Base-by-base conservation (phyloP, 2,113 vertebrate species). In the Rallus limicola region DNA sequence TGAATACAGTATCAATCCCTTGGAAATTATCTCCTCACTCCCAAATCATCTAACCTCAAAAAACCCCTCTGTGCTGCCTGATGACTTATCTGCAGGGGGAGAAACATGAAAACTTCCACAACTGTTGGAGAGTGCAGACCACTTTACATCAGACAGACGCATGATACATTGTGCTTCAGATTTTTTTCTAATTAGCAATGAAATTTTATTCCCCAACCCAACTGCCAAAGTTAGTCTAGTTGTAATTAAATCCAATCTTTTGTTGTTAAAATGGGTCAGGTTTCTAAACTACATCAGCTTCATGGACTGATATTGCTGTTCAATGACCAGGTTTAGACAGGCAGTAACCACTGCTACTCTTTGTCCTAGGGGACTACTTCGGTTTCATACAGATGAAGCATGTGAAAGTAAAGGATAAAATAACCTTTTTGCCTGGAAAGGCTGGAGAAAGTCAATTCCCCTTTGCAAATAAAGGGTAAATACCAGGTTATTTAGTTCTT, bases 351-450 rank as follows among this genome's bases (percentile, higher is more conserved):
- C 24, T 77, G 12, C 21, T 94, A 60, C 52, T 36, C 38, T 12
- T 71, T 7, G 0, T 83, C 77, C 62, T 76, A 58, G 72, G 86
- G 82, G 76, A 82, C 64, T 84, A 16, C 86, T 95, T 92, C 69
- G 56, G n/a, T 89, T 96, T 96, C 80, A 72, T 65, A 89, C 17
- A 89, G 91, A 79, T 38, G 58, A 2, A 6, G 34, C 42, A 34
- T 72, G 92, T 75, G 65, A 86, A 92, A 94, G 25, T 55, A 84
- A 86, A 84, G 52, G 59, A 85, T 82, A 82, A 94, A 95, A 72
- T 80, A 86, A 74, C 40, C 29, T 77, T 94, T 95, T 86, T 88
- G 10, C 26, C 26, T 71, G 48, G 60, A 90, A 90, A 88, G 16
- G 2, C 65, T 84, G 62, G 25, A 71, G 60, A 69, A 95, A 90